Conservation (phyloP, 2,888 invertebrate genomes). For the Agrotis clavis region DNA sequence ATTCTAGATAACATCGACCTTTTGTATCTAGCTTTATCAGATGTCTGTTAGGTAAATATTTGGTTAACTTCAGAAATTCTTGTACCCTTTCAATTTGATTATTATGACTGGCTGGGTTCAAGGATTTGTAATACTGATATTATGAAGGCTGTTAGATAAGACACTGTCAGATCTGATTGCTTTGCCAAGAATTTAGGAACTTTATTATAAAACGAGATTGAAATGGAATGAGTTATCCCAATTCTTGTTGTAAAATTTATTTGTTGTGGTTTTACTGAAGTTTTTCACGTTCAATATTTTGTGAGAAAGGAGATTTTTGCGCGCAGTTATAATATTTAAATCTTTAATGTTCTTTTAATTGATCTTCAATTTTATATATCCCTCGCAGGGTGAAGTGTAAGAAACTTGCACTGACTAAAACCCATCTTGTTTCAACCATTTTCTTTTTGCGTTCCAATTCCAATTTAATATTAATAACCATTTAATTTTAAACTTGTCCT, state of each 20-base stretch:
- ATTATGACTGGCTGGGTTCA: slow-evolving; percentile 49
- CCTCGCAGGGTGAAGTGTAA: too few species aligned
- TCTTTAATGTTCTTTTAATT: too few species aligned
- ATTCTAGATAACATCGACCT: slow-evolving; percentile 76
- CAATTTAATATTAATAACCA: too few species aligned
- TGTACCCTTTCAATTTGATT: slow-evolving; percentile 66
- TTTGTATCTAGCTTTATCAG: slow-evolving; percentile 66
- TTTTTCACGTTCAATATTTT: neutral
- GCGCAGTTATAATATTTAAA: too few species aligned
- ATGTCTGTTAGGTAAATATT: slow-evolving; percentile 66
- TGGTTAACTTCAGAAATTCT: slow-evolving; percentile 61
- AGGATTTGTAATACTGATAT: slow-evolving; percentile 27
- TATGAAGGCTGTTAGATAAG: slow-evolving; percentile 29
- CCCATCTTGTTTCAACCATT: too few species aligned
- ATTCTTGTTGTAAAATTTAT: slow-evolving; percentile 1
- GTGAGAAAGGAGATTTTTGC: neutral
- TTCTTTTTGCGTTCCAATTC: too few species aligned
- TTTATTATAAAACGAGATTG: slow-evolving; percentile 6
- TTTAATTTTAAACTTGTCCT: too few species aligned
- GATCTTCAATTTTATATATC: too few species aligned
- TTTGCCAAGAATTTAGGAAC: slow-evolving; percentile 21
- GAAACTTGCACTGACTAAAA: too few species aligned
- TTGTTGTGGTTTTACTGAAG: neutral
- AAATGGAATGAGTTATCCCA: neutral
- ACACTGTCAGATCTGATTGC: slow-evolving; percentile 13